These are phyloP conservation scores for Cheiracanthium punctorium DNA, from an alignment of 2,888 invertebrate species.

Conservation along the genomic window DNA sequence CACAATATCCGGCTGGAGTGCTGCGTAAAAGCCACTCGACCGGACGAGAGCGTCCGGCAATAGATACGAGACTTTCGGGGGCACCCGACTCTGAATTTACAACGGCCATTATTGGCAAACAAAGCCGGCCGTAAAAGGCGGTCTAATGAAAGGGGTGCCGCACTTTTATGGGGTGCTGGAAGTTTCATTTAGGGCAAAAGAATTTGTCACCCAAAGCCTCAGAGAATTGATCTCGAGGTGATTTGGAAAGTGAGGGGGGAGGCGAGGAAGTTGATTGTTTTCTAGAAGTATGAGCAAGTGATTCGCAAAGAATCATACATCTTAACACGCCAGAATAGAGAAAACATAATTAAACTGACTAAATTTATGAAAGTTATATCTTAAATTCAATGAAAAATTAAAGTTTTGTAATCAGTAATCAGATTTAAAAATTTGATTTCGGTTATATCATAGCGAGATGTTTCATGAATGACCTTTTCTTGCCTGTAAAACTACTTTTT, in stretches of 20 bases:
- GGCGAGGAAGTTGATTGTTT: not conserved
- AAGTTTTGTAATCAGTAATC: too few species aligned
- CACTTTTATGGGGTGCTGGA: constrained; percentile 36
- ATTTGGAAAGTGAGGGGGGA: not conserved
- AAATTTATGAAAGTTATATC: too few species aligned
- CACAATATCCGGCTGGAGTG: constrained; percentile 58
- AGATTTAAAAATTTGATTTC: too few species aligned
- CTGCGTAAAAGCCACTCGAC: constrained; percentile 64
- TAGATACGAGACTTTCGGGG: constrained; percentile 31
- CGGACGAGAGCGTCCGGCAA: constrained; percentile 38
- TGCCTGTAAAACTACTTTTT: too few species aligned
- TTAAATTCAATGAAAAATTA: too few species aligned
- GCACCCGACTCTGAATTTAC: constrained; percentile 42
- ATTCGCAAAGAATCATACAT: too few species aligned
- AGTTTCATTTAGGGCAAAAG: constrained; percentile 39
- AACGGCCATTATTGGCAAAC: constrained; percentile 52
- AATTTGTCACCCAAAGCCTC: constrained; percentile 14
- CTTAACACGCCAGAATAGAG: too few species aligned
- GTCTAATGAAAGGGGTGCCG: constrained; percentile 51
- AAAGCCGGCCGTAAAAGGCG: constrained; percentile 31
- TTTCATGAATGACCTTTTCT: too few species aligned
- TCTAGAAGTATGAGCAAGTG: not conserved
- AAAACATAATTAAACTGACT: too few species aligned
- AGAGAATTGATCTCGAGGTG: not conserved
- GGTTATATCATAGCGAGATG: too few species aligned